phyloP scores from a whole-genome alignment of 53 echinoderm and acorn worm species.

The Holothuria leucospilota region DNA sequence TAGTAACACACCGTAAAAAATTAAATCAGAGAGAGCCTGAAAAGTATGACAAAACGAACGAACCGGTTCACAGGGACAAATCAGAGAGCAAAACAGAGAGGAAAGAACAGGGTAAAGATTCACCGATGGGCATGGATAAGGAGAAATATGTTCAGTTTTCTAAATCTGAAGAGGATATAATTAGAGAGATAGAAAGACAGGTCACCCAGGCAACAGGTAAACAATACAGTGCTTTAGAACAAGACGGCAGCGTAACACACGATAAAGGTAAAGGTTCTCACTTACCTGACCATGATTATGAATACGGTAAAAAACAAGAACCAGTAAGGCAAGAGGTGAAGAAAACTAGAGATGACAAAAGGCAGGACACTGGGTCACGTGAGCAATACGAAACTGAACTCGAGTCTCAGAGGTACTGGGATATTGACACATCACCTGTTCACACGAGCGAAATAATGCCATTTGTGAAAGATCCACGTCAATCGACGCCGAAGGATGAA shows the following conservation, averaged over 20 bases:
- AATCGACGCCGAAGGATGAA: background rate
- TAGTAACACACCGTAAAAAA: slow-evolving; percentile 34
- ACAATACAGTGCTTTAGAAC: slow-evolving; percentile 86
- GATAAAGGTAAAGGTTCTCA: background rate
- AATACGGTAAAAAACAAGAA: background rate
- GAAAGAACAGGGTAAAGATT: slow-evolving; percentile 72
- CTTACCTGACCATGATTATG: background rate
- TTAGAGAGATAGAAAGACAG: slow-evolving; percentile 92
- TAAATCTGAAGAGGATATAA: slow-evolving; percentile 97
- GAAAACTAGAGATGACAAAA: background rate
- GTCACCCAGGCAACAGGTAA: slow-evolving; percentile 91
- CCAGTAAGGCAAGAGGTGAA: background rate
- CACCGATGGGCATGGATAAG: slow-evolving; percentile 33
- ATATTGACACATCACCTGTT: slow-evolving; percentile 47
- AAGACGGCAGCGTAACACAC: slow-evolving; percentile 61
- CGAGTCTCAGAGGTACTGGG: slow-evolving; percentile 40
- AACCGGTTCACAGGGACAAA: slow-evolving; percentile 18
- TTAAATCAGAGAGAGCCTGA: slow-evolving; percentile 54
- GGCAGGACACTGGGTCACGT: background rate
- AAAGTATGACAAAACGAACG: slow-evolving; percentile 7
- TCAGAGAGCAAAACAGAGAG: slow-evolving; percentile 48
- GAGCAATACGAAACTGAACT: slow-evolving; percentile 34
- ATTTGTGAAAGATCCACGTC: slow-evolving; percentile 24
- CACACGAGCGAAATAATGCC: background rate
- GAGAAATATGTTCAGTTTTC: slow-evolving; percentile 68